phyloP scores from a whole-genome alignment of 2,113 vertebrate species.

The Aythya baeri region DNA sequence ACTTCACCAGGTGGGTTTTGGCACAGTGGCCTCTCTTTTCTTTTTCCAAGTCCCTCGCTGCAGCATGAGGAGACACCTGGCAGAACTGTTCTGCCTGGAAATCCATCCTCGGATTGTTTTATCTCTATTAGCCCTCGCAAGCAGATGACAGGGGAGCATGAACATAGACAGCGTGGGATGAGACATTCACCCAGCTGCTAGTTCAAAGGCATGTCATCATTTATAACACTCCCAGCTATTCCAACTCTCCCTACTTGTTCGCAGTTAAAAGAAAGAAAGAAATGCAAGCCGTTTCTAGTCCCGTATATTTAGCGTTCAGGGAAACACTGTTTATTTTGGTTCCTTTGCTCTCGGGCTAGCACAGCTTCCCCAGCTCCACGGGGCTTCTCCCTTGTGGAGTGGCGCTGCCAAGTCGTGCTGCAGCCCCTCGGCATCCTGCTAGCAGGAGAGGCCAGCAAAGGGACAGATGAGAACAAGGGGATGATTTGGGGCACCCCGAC shows the following conservation, averaged over 20 bases:
- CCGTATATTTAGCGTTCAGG: background rate
- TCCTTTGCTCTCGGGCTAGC: background rate
- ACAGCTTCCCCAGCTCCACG: background rate
- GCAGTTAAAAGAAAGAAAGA: background rate
- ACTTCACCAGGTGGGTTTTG: background rate
- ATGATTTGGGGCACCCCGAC: no score
- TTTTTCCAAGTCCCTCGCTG: background rate
- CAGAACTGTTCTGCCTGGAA: background rate
- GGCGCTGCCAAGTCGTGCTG: background rate
- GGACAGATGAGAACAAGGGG: background rate
- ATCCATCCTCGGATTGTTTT: background rate
- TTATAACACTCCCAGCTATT: slow-evolving; percentile 55
- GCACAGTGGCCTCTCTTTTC: background rate
- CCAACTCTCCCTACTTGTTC: slow-evolving; percentile 8
- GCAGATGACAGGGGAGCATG: slow-evolving; percentile 56
- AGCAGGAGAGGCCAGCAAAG: background rate
- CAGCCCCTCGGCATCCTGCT: background rate
- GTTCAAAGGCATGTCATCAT: slow-evolving; percentile 58
- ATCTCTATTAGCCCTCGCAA: slow-evolving; percentile 43
- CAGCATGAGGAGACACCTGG: slow-evolving; percentile 1
- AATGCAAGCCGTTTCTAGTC: background rate
- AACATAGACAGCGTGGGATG: slow-evolving; percentile 52
- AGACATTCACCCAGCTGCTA: slow-evolving; percentile 59
- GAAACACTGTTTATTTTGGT: background rate
- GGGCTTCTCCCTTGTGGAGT: background rate